Conservation (phyloP, 1,140 invertebrate genomes). For the Thalassaphorura encarpata region DNA sequence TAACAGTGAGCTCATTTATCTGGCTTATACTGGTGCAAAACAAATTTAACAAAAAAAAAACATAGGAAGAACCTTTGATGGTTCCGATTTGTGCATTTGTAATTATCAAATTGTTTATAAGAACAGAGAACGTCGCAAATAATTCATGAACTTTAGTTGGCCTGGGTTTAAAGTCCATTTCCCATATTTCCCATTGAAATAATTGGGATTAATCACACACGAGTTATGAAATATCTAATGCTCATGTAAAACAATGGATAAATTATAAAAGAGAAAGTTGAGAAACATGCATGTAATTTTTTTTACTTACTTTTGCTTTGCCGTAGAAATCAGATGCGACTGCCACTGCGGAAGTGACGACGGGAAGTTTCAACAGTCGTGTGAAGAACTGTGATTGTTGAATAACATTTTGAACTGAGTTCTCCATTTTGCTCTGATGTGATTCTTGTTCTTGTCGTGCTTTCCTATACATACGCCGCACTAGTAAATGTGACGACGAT, state of each 20-base stretch:
- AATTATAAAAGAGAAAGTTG: neutral
- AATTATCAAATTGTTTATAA: too few species aligned
- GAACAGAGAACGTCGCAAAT: too few species aligned
- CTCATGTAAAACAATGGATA: neutral
- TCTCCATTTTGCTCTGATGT: too few species aligned
- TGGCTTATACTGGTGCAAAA: too few species aligned
- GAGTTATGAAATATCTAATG: conserved; percentile 2
- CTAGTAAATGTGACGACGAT: neutral
- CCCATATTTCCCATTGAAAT: neutral
- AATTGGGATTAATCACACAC: conserved; percentile 3
- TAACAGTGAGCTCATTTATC: too few species aligned
- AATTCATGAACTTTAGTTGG: too few species aligned
- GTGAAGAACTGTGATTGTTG: conserved; percentile 2
- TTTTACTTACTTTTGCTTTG: conserved; percentile 15
- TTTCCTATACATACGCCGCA: conserved; percentile 7
- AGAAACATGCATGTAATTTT: neutral
- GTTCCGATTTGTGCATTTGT: too few species aligned
- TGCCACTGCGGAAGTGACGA: conserved; percentile 7
- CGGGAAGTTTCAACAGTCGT: conserved; percentile 12
- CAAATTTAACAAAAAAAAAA: too few species aligned
- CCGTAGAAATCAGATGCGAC: conserved; percentile 8
- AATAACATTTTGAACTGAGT: too few species aligned
- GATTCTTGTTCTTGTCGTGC: neutral
- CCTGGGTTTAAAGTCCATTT: neutral
- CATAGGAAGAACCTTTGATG: too few species aligned